phyloP scores from a whole-genome alignment of 2,888 invertebrate genomes.

The Euspilapteryx auroguttella region DNA sequence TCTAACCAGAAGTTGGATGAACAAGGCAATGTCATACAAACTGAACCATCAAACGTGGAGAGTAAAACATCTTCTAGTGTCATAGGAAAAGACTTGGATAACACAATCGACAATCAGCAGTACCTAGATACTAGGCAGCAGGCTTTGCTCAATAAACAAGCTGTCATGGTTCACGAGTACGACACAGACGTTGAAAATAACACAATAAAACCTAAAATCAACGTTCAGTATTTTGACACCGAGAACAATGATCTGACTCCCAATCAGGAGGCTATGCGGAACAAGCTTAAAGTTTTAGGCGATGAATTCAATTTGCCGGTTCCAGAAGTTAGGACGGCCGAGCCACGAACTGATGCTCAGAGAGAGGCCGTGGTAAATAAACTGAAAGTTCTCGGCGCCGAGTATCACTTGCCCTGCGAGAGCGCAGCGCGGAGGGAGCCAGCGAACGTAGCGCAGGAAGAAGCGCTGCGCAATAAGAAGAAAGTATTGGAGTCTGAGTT shows the following conservation, averaged over 20 bases:
- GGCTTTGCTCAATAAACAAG: constrained; percentile 46
- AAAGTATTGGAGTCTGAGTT: neutral
- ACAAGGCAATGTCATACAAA: constrained; percentile 34
- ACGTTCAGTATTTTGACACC: constrained; percentile 16
- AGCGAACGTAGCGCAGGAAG: constrained; percentile 23
- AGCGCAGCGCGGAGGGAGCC: neutral
- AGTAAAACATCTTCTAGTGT: constrained; percentile 28
- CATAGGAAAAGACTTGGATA: constrained; percentile 28
- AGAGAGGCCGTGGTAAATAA: constrained; percentile 64
- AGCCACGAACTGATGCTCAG: constrained; percentile 45
- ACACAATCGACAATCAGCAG: constrained; percentile 22
- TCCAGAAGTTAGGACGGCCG: constrained; percentile 8
- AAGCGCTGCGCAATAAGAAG: constrained; percentile 22
- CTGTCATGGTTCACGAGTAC: constrained; percentile 52
- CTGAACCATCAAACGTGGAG: constrained; percentile 9
- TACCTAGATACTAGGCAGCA: constrained; percentile 37
- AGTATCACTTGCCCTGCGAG: constrained; percentile 15
- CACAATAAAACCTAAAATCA: neutral
- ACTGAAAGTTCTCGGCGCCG: constrained; percentile 40
- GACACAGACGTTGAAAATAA: constrained; percentile 23
- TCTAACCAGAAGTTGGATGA: constrained; percentile 29
- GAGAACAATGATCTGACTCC: constrained; percentile 27
- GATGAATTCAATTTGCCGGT: constrained; percentile 19
- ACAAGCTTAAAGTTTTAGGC: constrained; percentile 34
- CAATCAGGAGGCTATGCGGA: constrained; percentile 29